phyloP scores from a whole-genome alignment of 1,140 invertebrate genomes.

The Papilio polyxenes region DNA sequence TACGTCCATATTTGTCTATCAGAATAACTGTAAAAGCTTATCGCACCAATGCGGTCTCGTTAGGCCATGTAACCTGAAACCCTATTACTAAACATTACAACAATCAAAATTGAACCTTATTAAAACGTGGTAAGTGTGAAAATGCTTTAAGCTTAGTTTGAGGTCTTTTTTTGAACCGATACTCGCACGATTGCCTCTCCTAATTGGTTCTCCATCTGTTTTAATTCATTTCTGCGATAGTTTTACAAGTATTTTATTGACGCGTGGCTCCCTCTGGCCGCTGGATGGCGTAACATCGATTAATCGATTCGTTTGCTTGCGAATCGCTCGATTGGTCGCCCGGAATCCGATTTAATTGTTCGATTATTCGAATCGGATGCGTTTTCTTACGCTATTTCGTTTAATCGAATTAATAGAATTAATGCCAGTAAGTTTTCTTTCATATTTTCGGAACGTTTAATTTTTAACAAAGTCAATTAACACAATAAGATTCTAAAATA shows the following conservation, averaged over 20 bases:
- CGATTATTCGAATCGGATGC: constrained; percentile 49
- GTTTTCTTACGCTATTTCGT: constrained; percentile 24
- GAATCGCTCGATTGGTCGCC: constrained; percentile 63
- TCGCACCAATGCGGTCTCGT: constrained; percentile 65
- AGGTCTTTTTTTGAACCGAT: constrained; percentile 71
- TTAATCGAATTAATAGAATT: constrained; percentile 15
- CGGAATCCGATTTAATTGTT: constrained; percentile 57
- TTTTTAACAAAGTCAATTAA: constrained; percentile 11
- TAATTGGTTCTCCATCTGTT: constrained; percentile 80
- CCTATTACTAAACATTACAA: constrained; percentile 57
- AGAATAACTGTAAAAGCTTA: constrained; percentile 73
- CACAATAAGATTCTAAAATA: constrained; percentile 1
- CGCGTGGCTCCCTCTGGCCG: constrained; percentile 75
- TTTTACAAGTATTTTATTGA: constrained; percentile 80
- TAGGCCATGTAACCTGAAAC: constrained; percentile 74
- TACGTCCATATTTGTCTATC: constrained; percentile 80
- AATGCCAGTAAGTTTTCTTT: not conserved
- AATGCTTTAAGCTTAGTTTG: constrained; percentile 46
- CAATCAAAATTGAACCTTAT: constrained; percentile 56
- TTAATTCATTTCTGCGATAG: constrained; percentile 79
- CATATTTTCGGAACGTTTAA: not conserved
- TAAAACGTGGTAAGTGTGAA: constrained; percentile 48
- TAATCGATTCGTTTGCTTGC: constrained; percentile 77
- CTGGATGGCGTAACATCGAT: constrained; percentile 65
- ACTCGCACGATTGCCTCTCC: constrained; percentile 78